phyloP scores from a whole-genome alignment of 2,113 vertebrate species.

The Hystrix cristata region DNA sequence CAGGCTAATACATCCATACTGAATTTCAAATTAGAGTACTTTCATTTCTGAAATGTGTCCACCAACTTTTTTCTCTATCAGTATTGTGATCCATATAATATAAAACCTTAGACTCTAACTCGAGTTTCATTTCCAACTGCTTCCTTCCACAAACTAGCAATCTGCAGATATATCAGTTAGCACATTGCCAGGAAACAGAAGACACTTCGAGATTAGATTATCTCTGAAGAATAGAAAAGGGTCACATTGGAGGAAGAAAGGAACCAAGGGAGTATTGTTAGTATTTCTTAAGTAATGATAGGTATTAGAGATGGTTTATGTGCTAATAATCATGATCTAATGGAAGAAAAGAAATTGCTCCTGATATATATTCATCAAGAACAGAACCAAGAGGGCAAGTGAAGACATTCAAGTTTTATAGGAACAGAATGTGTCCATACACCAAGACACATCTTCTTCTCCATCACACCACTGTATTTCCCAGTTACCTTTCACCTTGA shows the following conservation, averaged over 20 bases:
- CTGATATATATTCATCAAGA: not conserved
- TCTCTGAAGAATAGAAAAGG: not conserved
- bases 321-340: not conserved
- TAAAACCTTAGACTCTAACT: not conserved
- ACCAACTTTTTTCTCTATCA: not conserved
- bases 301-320: not conserved
- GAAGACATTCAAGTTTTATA: not conserved
- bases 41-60: conserved; percentile 10
- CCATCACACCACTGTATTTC: not conserved
- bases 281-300: not conserved
- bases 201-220: not conserved
- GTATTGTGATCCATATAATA: not conserved
- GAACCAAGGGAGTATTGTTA: not conserved
- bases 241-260: not conserved
- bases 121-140: not conserved
- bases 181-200: not conserved
- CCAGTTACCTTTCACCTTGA: not conserved
- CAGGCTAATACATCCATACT: not conserved
- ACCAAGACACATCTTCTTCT: not conserved
- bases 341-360: not conserved
- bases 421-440: not conserved
- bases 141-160: not conserved
- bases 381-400: not conserved
- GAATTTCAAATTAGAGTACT: not conserved
- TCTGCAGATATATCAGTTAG: no score